Evolutionary conservation across 2,888 invertebrate genomes (phyloP), one percentile per base, ranked within the genome.

Genomic region (Drosophila mercatorum): DNA sequence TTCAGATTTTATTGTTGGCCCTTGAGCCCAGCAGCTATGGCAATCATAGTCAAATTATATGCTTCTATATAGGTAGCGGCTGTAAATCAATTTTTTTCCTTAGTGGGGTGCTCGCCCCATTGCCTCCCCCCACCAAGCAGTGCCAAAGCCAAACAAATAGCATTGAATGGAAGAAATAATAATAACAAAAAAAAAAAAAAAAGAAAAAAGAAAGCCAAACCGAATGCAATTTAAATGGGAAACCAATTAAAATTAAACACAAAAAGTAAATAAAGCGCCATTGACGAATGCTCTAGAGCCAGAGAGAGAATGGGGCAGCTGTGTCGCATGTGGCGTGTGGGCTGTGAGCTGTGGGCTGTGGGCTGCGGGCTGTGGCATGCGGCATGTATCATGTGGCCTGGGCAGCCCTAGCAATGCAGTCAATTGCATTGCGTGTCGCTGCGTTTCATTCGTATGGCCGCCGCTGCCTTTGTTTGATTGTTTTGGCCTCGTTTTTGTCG

Each of bases 211-310:
- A 40, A 55, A 10, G 10, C 2, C 64, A 62, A 68, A 69, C 26
- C 61, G 43, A 86, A 79, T 73, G 88, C 88, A 88, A 87, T 89
- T 88, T 83, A 80, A 87, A 87, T 83, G 72, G 81, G 87, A 87
- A 87, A 88, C 86, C 88, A 87, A 90, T 87, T 86, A 88, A 90
- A 88, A 86, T 90, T 88, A 83, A 89, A 74, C 69, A 77, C 72
- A 78, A 68, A 65, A 68, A 76, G 58, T 67, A 63, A 76, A 74
- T 68, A 81, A 83, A 78, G 81, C 58, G 31, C 47, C 56, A 66
- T 68, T 78, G 65, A 68, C 49, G 52, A 74, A 47, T 58, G 59
- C 41, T 59, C 47, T 46, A 68, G 59, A 69, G 74, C 22, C 22
- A 22, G 22, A 22, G 22, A 22, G 22, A 22, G 22, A 22, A 0